A percentile compares a stretch with the other conserved stretches of the same genome.
Evolutionary conservation across 2,113 vertebrate genomes (phyloP).

Genomic region (Gadus chalcogrammus): DNA sequence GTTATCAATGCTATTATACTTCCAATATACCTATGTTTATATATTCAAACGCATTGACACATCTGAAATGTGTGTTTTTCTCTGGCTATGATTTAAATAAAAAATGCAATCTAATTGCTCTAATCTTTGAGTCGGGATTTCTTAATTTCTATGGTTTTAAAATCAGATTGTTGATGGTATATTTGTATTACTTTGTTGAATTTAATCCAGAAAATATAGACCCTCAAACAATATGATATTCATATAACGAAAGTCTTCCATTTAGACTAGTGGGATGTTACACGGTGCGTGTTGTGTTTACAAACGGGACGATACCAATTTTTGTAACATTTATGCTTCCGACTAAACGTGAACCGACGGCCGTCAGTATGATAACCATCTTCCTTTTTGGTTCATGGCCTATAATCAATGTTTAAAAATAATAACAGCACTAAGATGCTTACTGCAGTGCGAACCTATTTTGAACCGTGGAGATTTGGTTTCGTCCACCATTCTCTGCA

Average conservation of each 20-base stretch:
- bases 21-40: constrained; percentile 54
- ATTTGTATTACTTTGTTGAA: too few relatives aligned
- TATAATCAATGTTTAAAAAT: too few relatives aligned
- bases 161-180: too few relatives aligned
- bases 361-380: too few relatives aligned
- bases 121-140: not conserved
- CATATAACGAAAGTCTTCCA: not conserved
- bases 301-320: constrained; percentile 55
- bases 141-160: not conserved
- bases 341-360: not conserved
- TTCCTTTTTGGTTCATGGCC: too few relatives aligned
- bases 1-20: constrained; percentile 59
- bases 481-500: constrained; percentile 43
- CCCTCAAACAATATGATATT: not conserved
- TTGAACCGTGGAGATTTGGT: constrained; percentile 30
- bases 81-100: constrained; percentile 59
- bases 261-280: constrained; percentile 44
- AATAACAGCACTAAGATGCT: too few relatives aligned
- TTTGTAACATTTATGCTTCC: not conserved
- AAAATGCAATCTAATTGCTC: constrained; percentile 33
- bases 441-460: too few relatives aligned
- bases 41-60: constrained; percentile 54
- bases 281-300: constrained; percentile 47
- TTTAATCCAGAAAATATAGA: not conserved
- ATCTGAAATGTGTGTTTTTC: constrained; percentile 41